Percentiles rank a stretch among this genome's conserved stretches.
Evolutionary conservation across 35 echinoderm and acorn worm species (phyloP).

Genomic region (Amphiura filiformis): DNA sequence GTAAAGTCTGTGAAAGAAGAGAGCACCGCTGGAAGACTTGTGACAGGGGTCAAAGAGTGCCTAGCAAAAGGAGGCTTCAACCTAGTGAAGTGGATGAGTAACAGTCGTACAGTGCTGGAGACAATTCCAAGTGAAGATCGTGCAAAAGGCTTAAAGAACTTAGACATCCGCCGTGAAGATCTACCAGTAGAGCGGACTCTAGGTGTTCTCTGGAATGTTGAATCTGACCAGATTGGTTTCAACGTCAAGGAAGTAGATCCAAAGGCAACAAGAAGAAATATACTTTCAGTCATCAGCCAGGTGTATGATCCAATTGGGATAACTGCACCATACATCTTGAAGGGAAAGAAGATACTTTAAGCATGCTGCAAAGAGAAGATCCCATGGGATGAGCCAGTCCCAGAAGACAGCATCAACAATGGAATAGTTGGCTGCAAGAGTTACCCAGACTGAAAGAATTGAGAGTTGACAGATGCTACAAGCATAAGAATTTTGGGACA

Average conservation of each 20-base stretch:
- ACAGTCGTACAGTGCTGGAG: constrained; percentile 2
- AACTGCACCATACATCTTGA: constrained; percentile 38
- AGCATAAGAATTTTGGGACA: constrained; percentile 25
- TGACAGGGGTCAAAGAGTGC: background rate
- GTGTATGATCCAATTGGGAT: constrained; percentile 75
- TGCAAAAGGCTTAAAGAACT: constrained; percentile 28
- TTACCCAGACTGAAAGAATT: constrained; percentile 22
- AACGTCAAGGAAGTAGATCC: constrained; percentile 4
- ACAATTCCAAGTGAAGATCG: constrained; percentile 43
- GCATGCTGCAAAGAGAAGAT: constrained; percentile 17
- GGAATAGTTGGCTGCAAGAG: constrained; percentile 40
- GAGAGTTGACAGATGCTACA: constrained; percentile 24
- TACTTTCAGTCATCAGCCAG: constrained; percentile 45
- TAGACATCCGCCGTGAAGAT: constrained; percentile 7
- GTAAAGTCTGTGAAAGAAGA: background rate
- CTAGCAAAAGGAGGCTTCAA: constrained; percentile 29
- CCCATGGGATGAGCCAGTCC: constrained; percentile 54
- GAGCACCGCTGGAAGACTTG: background rate
- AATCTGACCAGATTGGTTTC: constrained; percentile 43
- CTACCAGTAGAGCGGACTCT: constrained; percentile 55
- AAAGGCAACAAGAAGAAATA: constrained; percentile 40
- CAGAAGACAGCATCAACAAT: constrained; percentile 12
- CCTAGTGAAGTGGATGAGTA: constrained; percentile 49
- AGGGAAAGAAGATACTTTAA: constrained; percentile 55
- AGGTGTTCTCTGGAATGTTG: constrained; percentile 54